Conservation (phyloP, 1,140 invertebrate genomes). For the Phymorhynchus buccinoides region DNA sequence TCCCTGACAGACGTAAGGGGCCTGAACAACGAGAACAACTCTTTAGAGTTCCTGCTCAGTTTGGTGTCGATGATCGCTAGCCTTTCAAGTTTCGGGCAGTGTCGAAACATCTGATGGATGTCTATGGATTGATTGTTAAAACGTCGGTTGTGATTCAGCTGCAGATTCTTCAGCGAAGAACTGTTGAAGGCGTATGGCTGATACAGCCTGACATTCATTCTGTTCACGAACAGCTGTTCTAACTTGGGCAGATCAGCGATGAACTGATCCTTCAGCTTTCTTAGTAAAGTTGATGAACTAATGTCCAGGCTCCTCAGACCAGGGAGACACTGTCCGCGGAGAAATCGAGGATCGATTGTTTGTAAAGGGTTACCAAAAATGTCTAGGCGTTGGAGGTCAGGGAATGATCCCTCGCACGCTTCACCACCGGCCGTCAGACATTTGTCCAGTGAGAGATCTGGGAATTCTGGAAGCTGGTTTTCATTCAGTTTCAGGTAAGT, state of each 20-base stretch:
- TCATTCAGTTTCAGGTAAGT: neutral
- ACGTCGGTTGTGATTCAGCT: neutral
- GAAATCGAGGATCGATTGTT: neutral
- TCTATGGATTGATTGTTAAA: neutral
- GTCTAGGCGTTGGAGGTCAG: neutral
- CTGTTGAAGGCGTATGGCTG: conserved; percentile 4
- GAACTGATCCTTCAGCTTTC: conserved; percentile 11
- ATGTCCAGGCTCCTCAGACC: conserved; percentile 20
- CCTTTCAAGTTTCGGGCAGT: conserved; percentile 21
- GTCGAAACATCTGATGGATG: neutral
- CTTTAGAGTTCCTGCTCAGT: too few species aligned
- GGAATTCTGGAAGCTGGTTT: neutral
- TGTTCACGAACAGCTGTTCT: neutral
- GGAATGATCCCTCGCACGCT: neutral
- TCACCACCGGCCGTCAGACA: neutral
- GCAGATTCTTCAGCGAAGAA: neutral
- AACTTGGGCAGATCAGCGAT: conserved; percentile 19
- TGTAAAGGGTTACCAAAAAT: neutral
- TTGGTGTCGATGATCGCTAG: too few species aligned
- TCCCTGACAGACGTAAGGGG: too few species aligned
- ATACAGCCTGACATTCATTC: neutral
- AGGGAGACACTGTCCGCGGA: neutral
- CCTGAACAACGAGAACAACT: too few species aligned
- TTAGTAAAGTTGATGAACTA: neutral
- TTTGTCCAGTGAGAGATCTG: neutral